Evolutionary conservation across 2,888 invertebrate species (phyloP).

Genomic region (Osmoderma eremita): DNA sequence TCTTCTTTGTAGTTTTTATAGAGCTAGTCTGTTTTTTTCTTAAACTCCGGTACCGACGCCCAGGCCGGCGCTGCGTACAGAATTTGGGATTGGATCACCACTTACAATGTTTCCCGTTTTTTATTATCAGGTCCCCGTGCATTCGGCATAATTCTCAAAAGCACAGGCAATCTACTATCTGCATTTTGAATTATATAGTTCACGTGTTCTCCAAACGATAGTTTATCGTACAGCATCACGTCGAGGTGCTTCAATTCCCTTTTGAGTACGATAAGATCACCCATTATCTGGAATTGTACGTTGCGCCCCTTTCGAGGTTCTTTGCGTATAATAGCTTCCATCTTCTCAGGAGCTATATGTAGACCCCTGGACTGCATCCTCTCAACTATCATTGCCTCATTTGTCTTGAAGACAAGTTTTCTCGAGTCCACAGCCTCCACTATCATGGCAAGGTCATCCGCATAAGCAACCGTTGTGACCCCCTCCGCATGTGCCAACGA

Average conservation of each 20-base stretch:
- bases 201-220: background rate
- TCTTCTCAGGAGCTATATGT: background rate
- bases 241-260: background rate
- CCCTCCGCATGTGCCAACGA: background rate
- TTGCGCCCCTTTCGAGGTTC: too few relatives aligned
- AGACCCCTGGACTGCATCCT: background rate
- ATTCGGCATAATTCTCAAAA: too few relatives aligned
- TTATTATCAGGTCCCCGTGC: background rate
- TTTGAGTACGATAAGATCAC: background rate
- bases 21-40: too few relatives aligned
- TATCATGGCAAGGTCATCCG: constrained; percentile 18
- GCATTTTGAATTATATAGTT: too few relatives aligned
- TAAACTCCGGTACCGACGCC: too few relatives aligned
- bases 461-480: constrained; percentile 4
- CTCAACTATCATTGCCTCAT: background rate
- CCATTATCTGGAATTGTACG: too few relatives aligned
- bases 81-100: too few relatives aligned
- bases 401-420: background rate
- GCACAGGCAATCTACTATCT: too few relatives aligned
- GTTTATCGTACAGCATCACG: background rate
- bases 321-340: background rate
- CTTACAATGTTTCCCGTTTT: background rate
- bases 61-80: too few relatives aligned
- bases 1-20: too few relatives aligned
- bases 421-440: background rate